A percentile compares a stretch with the other conserved stretches of the same genome.
phyloP scores from a whole-genome alignment of 2,113 vertebrate species.

The Circaetus gallicus region DNA sequence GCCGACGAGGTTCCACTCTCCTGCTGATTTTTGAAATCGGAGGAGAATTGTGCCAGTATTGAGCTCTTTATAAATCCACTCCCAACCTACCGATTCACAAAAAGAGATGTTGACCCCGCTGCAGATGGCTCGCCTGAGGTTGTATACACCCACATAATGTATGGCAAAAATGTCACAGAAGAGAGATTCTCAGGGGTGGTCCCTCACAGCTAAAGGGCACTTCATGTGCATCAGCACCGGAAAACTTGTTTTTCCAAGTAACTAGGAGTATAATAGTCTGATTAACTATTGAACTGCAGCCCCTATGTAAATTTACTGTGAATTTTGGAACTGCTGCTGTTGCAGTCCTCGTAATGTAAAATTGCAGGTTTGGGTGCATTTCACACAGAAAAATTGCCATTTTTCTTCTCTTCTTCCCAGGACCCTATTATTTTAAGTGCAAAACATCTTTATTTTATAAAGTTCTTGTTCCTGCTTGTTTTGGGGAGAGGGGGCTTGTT shows the following conservation, averaged over 20 bases:
- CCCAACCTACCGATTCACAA: neutral
- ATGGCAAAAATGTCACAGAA: neutral
- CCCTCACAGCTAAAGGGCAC: neutral
- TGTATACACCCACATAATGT: neutral
- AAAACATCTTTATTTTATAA: neutral
- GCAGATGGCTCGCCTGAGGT: neutral
- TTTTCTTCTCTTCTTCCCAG: neutral
- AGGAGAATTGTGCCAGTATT: neutral
- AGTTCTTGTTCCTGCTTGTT: neutral
- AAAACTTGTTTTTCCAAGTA: neutral
- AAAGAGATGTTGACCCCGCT: neutral
- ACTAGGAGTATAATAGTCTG: neutral
- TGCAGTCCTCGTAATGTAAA: neutral
- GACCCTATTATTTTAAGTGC: neutral
- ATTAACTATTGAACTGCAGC: neutral
- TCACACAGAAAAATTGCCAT: neutral
- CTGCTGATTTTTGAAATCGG: neutral
- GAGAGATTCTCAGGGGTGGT: neutral
- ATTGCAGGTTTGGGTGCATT: neutral
- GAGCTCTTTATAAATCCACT: neutral
- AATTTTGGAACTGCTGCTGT: neutral
- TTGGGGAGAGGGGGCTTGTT: neutral
- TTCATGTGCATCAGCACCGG: neutral
- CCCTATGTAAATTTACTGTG: neutral
- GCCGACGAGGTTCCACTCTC: fast-evolving